Conservation (phyloP, 37 sponge, comb jelly and placozoan genomes). For the Axinella damicornis region DNA sequence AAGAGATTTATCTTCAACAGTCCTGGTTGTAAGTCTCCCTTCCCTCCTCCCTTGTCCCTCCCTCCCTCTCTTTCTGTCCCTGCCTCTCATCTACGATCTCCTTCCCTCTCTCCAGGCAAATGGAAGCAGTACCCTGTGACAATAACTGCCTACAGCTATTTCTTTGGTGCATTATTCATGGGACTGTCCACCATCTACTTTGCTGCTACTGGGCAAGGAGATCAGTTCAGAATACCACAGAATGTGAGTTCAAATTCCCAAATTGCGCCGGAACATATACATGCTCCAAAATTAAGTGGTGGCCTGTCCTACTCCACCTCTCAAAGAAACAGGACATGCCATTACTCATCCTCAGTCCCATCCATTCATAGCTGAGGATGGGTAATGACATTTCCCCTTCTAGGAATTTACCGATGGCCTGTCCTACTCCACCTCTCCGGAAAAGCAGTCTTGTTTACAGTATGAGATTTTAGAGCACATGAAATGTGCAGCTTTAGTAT, state of each 20-base stretch:
- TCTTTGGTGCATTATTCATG: slow-evolving; percentile 84
- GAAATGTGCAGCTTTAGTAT: no score
- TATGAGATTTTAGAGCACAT: no score
- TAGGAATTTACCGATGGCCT: no score
- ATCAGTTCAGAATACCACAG: slow-evolving; percentile 46
- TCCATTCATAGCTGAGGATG: no score
- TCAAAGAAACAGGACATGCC: neutral
- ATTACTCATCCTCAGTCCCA: no score
- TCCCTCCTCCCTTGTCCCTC: neutral
- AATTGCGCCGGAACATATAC: no score
- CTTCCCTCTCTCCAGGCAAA: slow-evolving; percentile 27
- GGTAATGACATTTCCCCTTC: no score
- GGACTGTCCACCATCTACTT: slow-evolving; percentile 69
- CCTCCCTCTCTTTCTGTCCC: neutral
- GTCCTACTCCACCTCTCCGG: no score
- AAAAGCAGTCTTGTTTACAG: no score
- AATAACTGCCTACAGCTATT: slow-evolving; percentile 80
- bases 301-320: no score
- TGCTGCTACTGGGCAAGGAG: neutral
- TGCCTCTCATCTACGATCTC: slow-evolving; percentile 3
- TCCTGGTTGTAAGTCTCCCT: slow-evolving; percentile 37
- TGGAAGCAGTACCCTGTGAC: slow-evolving; percentile 72
- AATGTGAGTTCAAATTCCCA: slow-evolving; percentile 39
- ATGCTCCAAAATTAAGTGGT: no score
- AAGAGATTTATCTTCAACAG: slow-evolving; percentile 74